Evolutionary conservation across 2,888 invertebrate genomes (phyloP).

Genomic region (Acrobasis repandana): DNA sequence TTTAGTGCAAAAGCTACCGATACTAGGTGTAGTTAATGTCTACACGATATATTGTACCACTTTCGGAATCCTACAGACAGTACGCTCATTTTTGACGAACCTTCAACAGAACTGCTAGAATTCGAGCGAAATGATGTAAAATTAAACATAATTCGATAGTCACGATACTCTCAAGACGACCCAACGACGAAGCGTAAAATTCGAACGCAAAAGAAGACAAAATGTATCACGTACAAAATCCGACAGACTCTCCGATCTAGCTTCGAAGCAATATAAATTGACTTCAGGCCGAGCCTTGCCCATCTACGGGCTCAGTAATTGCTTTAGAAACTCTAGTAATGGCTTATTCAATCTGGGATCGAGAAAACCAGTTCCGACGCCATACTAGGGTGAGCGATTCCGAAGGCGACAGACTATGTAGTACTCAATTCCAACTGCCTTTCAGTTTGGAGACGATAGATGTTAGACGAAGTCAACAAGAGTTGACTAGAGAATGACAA

Average conservation of each 20-base stretch:
- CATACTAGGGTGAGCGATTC: slow-evolving; percentile 18
- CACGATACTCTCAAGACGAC: neutral
- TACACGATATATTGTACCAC: too few species aligned
- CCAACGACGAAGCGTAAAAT: neutral
- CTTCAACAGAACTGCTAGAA: too few species aligned
- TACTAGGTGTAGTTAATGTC: too few species aligned
- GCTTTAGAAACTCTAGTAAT: slow-evolving; percentile 72
- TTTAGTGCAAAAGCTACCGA: too few species aligned
- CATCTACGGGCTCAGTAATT: slow-evolving; percentile 67
- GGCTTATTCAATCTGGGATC: slow-evolving; percentile 64
- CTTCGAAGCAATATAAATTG: slow-evolving; percentile 59
- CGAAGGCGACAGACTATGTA: neutral
- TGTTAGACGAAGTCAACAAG: neutral
- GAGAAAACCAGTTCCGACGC: slow-evolving; percentile 49
- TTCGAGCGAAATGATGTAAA: too few species aligned
- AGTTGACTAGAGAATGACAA: slow-evolving; percentile 1
- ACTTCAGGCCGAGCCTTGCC: slow-evolving; percentile 49
- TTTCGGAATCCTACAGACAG: too few species aligned
- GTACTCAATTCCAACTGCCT: too few species aligned
- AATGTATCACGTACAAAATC: neutral
- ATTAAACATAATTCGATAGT: too few species aligned
- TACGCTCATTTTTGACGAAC: too few species aligned
- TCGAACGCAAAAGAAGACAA: neutral
- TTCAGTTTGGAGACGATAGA: too few species aligned
- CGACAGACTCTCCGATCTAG: slow-evolving; percentile 40